Conservation (phyloP, 2,888 invertebrate genomes). For the Hirtodrosophila trivittata region DNA sequence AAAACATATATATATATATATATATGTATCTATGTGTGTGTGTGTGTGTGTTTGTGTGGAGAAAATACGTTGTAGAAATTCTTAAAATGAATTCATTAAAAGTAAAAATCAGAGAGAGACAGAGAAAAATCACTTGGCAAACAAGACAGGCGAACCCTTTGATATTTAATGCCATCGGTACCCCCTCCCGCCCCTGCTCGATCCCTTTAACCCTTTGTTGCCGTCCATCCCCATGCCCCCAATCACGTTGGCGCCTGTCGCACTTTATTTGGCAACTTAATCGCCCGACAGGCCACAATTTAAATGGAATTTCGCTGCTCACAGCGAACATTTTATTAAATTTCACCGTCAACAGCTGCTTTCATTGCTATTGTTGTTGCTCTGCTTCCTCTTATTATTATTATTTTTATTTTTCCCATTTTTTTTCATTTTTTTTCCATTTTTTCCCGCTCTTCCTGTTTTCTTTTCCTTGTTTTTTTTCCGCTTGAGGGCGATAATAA, state of each 20-base stretch:
- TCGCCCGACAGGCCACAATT: slow-evolving; percentile 73
- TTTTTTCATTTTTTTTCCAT: not conserved
- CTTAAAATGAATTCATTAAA: slow-evolving; percentile 78
- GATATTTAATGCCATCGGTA: slow-evolving; percentile 69
- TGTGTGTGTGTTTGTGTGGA: not conserved
- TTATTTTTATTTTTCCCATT: not conserved
- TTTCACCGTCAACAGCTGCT: slow-evolving; percentile 64
- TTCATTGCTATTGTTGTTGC: slow-evolving; percentile 37
- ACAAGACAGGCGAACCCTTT: slow-evolving; percentile 70
- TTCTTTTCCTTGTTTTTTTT: slow-evolving; percentile 8
- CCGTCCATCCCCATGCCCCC: slow-evolving; percentile 8
- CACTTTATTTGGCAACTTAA: slow-evolving; percentile 79
- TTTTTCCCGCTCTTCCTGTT: slow-evolving; percentile 7
- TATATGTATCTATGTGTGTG: slow-evolving; percentile 5
- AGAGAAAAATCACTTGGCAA: slow-evolving; percentile 64
- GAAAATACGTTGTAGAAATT: slow-evolving; percentile 45
- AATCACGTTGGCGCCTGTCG: slow-evolving; percentile 36
- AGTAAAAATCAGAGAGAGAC: slow-evolving; percentile 59
- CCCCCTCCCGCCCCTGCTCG: not conserved
- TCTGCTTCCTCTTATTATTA: not conserved
- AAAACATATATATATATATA: slow-evolving; percentile 3
- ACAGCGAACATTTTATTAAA: slow-evolving; percentile 69
- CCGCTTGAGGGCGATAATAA: slow-evolving; percentile 50
- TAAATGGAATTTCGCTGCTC: slow-evolving; percentile 65
- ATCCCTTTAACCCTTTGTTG: slow-evolving; percentile 54